These are phyloP conservation scores for Volucella bombylans DNA, from an alignment of 2,888 invertebrate genomes.

Conservation along the genomic window DNA sequence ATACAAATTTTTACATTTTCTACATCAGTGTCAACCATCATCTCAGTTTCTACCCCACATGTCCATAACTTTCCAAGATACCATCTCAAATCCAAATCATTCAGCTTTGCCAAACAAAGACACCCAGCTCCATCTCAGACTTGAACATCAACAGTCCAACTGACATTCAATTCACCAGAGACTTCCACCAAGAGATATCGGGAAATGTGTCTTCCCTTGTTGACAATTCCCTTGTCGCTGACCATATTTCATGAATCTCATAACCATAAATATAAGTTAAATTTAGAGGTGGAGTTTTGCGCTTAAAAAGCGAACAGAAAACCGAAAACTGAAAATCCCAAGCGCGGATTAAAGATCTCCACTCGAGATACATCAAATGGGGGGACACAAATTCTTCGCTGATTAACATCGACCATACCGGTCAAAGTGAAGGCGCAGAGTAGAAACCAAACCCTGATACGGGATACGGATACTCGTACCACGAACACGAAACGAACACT, in stretches of 20 bases:
- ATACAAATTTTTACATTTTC: background rate
- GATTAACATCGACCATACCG: slow-evolving; percentile 54
- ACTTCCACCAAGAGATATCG: slow-evolving; percentile 57
- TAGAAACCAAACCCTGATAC: slow-evolving; percentile 18
- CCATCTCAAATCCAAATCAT: slow-evolving; percentile 65
- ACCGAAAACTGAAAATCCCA: background rate
- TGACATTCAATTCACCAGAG: slow-evolving; percentile 60
- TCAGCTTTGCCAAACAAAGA: slow-evolving; percentile 61
- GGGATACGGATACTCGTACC: slow-evolving; percentile 6
- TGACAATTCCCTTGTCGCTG: slow-evolving; percentile 69
- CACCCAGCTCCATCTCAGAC: slow-evolving; percentile 11
- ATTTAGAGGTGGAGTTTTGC: slow-evolving; percentile 60
- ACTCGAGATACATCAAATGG: slow-evolving; percentile 40
- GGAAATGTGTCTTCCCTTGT: slow-evolving; percentile 46
- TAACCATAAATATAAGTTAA: slow-evolving; percentile 72
- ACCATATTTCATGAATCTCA: slow-evolving; percentile 68
- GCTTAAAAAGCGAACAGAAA: background rate
- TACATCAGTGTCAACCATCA: slow-evolving; percentile 47
- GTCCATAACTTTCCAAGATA: slow-evolving; percentile 68
- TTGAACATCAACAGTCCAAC: background rate
- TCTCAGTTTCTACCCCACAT: slow-evolving; percentile 30
- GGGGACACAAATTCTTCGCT: slow-evolving; percentile 54
- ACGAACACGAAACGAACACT: slow-evolving; percentile 13
- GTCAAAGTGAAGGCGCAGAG: background rate
- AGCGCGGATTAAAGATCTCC: slow-evolving; percentile 43